phyloP scores from a whole-genome alignment of 2,797 vertebrate species.

The Gallinago solitaria region DNA sequence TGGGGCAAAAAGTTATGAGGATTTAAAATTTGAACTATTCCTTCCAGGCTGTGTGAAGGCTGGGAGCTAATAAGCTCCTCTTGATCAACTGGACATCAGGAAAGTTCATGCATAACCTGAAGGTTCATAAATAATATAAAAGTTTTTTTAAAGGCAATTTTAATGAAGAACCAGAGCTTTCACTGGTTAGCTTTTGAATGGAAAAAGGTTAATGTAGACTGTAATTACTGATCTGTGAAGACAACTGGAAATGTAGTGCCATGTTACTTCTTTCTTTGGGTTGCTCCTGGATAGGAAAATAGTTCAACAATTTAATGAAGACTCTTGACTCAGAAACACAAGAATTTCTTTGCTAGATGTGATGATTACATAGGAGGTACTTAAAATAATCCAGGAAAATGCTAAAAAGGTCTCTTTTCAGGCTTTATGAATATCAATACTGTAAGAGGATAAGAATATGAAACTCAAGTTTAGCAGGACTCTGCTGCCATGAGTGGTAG shows the following conservation, averaged over 20 bases:
- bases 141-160: not conserved
- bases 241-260: not conserved
- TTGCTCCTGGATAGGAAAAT: not conserved
- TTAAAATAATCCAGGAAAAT: not conserved
- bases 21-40: not conserved
- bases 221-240: not conserved
- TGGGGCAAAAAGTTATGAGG: not conserved
- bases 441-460: not conserved
- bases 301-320: not conserved
- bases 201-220: constrained; percentile 38
- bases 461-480: not conserved
- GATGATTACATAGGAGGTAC: not conserved
- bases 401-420: not conserved
- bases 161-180: not conserved
- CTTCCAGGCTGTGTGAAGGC: not conserved
- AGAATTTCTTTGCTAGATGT: not conserved
- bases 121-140: constrained; percentile 17
- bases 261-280: not conserved
- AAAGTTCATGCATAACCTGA: constrained; percentile 53
- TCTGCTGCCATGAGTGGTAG: not conserved
- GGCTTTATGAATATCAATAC: not conserved
- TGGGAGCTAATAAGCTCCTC: not conserved
- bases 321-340: not conserved
- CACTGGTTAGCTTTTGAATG: not conserved
- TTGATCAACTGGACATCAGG: not conserved